A percentile compares a stretch with the other conserved stretches of the same genome.
Conservation (phyloP, 2,797 vertebrate species). For the Pangasius larnaudii region DNA sequence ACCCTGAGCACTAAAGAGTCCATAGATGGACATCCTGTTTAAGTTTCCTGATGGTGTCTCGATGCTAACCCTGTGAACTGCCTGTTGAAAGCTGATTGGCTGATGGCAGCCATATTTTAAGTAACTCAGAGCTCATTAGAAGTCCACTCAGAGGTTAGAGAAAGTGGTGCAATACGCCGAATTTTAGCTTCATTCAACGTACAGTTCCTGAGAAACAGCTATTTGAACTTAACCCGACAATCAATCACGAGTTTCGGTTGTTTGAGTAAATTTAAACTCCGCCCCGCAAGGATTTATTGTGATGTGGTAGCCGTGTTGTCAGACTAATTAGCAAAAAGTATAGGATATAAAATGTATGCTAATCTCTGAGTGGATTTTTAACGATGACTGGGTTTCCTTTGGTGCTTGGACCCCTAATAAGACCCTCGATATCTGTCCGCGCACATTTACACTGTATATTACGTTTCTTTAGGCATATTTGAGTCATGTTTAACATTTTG, state of each 20-base stretch:
- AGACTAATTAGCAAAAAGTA: background rate
- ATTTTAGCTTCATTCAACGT: background rate
- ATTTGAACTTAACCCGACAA: background rate
- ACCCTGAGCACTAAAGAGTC: background rate
- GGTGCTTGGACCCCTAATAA: background rate
- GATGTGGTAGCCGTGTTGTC: background rate
- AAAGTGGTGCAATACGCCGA: background rate
- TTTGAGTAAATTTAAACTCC: background rate
- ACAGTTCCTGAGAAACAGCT: background rate
- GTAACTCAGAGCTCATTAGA: too few species aligned
- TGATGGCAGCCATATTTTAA: background rate
- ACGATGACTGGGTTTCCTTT: background rate
- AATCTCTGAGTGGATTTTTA: background rate
- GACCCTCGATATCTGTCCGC: background rate
- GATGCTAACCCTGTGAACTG: background rate
- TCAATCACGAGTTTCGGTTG: background rate
- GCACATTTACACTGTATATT: background rate
- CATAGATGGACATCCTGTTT: background rate
- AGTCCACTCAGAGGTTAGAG: background rate
- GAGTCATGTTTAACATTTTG: background rate
- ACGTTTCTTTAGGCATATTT: background rate
- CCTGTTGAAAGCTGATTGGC: background rate
- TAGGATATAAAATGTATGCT: background rate
- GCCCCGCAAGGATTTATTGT: background rate
- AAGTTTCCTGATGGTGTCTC: background rate